A percentile compares a stretch with the other conserved stretches of the same genome.
Evolutionary conservation across 2,797 vertebrate genomes (phyloP).

Genomic region (Mionectes olivaceus): DNA sequence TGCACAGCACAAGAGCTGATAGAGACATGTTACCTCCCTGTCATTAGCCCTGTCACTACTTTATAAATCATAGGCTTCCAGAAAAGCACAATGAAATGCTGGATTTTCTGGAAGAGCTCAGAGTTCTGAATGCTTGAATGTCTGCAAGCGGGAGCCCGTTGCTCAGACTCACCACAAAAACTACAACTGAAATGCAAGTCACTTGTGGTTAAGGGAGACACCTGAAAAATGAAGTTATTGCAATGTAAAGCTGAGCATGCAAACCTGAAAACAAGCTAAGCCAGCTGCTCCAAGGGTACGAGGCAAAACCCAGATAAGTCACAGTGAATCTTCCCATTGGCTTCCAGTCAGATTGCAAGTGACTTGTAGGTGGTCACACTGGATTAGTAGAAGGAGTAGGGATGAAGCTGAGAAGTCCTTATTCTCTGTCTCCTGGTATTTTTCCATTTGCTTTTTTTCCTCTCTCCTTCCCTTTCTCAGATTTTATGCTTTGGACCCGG

Average conservation of each 20-base stretch:
- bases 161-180: background rate
- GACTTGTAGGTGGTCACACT: background rate
- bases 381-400: background rate
- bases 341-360: background rate
- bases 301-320: constrained; percentile 3
- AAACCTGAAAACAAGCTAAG: background rate
- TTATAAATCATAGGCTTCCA: background rate
- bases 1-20: background rate
- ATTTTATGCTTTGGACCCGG: background rate
- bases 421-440: background rate
- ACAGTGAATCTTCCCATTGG: background rate
- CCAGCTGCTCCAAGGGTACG: background rate
- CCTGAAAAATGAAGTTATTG: background rate
- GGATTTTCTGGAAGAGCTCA: background rate
- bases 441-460: constrained; percentile 9
- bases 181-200: background rate
- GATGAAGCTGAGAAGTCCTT: background rate
- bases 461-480: background rate
- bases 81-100: background rate
- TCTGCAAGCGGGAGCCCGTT: background rate
- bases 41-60: accelerated
- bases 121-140: background rate
- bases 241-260: background rate
- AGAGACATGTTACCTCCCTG: accelerated
- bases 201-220: background rate